Evolutionary conservation across 2,113 vertebrate species (phyloP), one percentile per base, ranked within the genome.

Genomic region (Myocastor coypus): DNA sequence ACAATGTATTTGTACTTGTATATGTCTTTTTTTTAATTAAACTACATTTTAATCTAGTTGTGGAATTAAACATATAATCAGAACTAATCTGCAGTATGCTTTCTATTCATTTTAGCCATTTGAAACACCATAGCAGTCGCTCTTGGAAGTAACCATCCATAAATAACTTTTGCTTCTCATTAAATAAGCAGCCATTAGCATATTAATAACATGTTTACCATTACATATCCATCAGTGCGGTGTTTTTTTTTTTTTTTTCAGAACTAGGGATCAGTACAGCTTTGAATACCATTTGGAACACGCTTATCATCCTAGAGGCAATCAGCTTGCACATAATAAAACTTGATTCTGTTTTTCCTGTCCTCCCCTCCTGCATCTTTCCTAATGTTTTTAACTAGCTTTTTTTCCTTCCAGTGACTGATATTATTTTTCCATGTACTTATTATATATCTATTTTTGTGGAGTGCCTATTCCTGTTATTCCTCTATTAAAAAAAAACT

Each of bases 181-280:
- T 98, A 98, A 99, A 98, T 98, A 98, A 98, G 98, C 98, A 98
- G 97, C 98, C 98, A 98, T 98, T 97, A 98, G 97, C 98, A 98
- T 98, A 99, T 98, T 99, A 99, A 98, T 99, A 99, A 99, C 98
- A 99, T 99, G 99, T 99, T 99, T 99, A 99, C 99, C 99, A 99
- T 99, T 99, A 99, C 99, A 99, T 99, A 99, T 99, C 99, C 98
- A 99, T 99, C 99, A 99, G 99, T 99, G 99, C 98, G 99, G 46
- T 8, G n/a, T 46, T 46, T 46, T 46, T 46, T 46, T 46, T 46
- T 46, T 46, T 46, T 46, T 46, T 46, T 46, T 4, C 8, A 8
- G 46, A 46, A 46, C 46, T 8, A 46, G 46, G 46, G 46, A 99
- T 99, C 99, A 99, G 99, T 99, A 99, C 98, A 99, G 99, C 99